These are phyloP conservation scores for Esox lucius DNA, from an alignment of 2,797 vertebrate species.

Conservation along the genomic window DNA sequence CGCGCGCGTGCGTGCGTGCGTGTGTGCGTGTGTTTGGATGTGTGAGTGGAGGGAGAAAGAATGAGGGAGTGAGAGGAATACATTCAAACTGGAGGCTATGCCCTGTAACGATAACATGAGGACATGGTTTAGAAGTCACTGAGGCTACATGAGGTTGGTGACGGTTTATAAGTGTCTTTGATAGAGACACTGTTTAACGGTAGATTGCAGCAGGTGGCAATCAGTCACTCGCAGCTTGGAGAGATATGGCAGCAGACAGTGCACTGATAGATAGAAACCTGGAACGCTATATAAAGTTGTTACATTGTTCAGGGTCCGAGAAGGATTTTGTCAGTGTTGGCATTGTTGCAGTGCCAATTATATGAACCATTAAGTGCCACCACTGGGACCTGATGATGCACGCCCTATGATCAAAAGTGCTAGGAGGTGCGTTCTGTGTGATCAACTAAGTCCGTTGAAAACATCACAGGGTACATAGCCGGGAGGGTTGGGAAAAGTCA, in stretches of 20 bases:
- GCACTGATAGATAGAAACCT: background rate
- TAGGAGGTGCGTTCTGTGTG: background rate
- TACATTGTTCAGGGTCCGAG: background rate
- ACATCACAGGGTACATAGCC: background rate
- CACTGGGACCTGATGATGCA: background rate
- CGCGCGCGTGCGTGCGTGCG: background rate
- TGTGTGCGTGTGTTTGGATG: background rate
- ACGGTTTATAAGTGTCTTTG: background rate
- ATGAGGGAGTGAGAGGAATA: background rate
- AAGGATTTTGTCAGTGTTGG: background rate
- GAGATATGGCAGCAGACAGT: background rate
- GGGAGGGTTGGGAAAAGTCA: background rate
- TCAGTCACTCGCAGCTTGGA: slow-evolving; percentile 4
- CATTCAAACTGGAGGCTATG: background rate
- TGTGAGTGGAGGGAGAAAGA: background rate
- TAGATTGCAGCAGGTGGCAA: slow-evolving; percentile 17
- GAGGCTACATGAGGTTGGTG: background rate
- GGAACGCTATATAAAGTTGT: background rate
- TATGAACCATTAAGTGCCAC: background rate
- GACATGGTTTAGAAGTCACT: background rate
- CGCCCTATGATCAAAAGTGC: background rate
- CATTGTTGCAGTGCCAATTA: background rate
- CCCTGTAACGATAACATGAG: background rate
- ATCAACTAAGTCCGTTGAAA: background rate
- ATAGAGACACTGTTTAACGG: background rate